phyloP scores from a whole-genome alignment of 2,113 vertebrate genomes.

The Semnornis frantzii region DNA sequence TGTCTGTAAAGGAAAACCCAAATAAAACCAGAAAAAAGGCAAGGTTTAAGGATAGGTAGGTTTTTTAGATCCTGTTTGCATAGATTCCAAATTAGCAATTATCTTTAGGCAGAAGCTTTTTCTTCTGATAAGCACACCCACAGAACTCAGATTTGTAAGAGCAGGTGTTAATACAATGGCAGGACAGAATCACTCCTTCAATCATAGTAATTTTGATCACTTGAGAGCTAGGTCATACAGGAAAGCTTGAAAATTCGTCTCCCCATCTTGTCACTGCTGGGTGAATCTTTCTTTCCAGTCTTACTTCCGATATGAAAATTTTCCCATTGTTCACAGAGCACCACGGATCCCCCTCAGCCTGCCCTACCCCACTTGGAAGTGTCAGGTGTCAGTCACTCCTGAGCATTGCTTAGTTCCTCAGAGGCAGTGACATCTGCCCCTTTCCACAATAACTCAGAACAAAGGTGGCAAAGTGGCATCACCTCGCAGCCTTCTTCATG shows the following conservation, averaged over 20 bases:
- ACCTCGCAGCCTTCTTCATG: neutral
- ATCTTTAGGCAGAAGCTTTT: neutral
- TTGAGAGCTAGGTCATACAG: neutral
- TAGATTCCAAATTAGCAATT: neutral
- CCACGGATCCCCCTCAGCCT: neutral
- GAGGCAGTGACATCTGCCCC: neutral
- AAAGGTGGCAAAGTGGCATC: rapidly evolving
- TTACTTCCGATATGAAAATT: neutral
- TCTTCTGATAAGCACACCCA: neutral
- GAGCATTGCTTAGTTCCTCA: neutral
- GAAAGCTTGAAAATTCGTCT: neutral
- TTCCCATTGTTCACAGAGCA: neutral
- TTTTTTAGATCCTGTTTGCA: neutral
- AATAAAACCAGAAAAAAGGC: neutral
- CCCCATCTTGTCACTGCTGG: neutral
- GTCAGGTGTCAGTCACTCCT: neutral
- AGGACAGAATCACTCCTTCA: neutral
- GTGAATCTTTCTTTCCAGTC: neutral
- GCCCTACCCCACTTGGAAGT: neutral
- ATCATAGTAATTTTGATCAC: neutral
- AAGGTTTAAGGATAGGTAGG: neutral
- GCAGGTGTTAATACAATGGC: neutral
- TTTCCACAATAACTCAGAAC: neutral
- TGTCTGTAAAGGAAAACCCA: neutral
- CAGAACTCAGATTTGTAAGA: neutral